Evolutionary conservation across 2,888 invertebrate species (phyloP), one percentile per base, ranked within the genome.

Genomic region (Drosophila phalerata): DNA sequence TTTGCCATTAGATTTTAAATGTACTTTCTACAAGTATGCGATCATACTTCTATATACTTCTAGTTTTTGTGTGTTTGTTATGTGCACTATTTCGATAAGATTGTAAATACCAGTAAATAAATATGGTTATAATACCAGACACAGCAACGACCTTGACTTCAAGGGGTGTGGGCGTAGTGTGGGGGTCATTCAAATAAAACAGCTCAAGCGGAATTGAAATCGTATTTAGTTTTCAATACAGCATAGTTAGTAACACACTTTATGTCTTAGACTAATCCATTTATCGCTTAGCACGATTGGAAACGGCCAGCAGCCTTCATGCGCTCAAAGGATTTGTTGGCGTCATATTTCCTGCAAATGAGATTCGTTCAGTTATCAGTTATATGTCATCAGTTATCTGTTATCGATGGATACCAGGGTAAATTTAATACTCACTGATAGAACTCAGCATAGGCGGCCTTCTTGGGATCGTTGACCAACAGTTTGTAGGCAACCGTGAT

Each of bases 1-100:
- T 98, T 97, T 91, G 95, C 95, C 79, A 96, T 98, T 93, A 94
- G 97, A 86, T 97, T 97, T 93, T 97, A 94, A 94, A 69, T 69
- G 52, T 43, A 32, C 34, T 34, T 34, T 32, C 32, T 22, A 68
- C 70, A 72, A 64, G 69, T 38, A 19, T 17, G 47, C 45, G 49
- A 25, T 19, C 48, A 10, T 60, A 58, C 28, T 28, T 28, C 37
- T 37, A 25, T 53, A 53, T 48, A 53, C 55, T 62, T 71, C 47
- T 64, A 60, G 30, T 58, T 73, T 75, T 70, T 75, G 25, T 79
- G 25, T 79, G 74, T 85, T 80, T 79, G 85, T 85, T 77, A 53
- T 81, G 87, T 85, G 76, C 73, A 65, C 62, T 82, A 84, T 57
- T 78, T 79, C 52, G 28, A 79, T 89, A 88, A 82, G 81, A 76